Evolutionary conservation across 2,888 invertebrate genomes (phyloP), one percentile per base, ranked within the genome.

Genomic region (Mythimna loreyi): DNA sequence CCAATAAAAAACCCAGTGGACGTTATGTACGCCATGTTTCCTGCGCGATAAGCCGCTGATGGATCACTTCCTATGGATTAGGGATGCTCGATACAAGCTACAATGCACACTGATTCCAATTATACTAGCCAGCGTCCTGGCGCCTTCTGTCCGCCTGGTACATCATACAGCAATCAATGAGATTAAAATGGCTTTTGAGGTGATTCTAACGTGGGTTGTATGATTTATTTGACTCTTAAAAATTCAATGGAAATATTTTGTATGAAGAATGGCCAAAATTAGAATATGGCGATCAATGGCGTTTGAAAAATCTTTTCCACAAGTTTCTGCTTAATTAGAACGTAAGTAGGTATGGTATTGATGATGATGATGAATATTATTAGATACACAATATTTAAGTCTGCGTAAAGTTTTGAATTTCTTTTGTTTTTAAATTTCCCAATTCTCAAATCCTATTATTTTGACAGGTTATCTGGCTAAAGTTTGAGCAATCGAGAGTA

Each of bases 41-140:
- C 93, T 92, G 90, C 83, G 87, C 90, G 95, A 95, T 95, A 94
- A 93, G 90, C 86, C 77, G 63, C 91, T 95, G 95, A 95, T 94
- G 92, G 95, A 95, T 95, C 90, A 91, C 91, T 95, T 95, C 95
- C 95, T 91, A 82, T 68, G 82, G 88, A 86, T 88, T 88, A 88
- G 82, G 84, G 83, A 81, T 83, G 78, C 78, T 70, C 78, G 86
- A 85, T 85, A 85, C 83, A 82, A 75, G 75, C 65, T 67, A 81
- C 69, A 67, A 65, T 77, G 72, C 79, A 77, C 81, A 81, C 71
- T 79, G 82, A 74, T 79, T 81, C 78, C 67, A 78, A 64, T 69
- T 67, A 78, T 65, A 67, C 65, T 61, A 57, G 53, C 68, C 57
- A 67, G 61, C 25, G 63, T 45, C 66, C 63, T 61, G 67, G 67